phyloP scores from a whole-genome alignment of 2,113 vertebrate species.

The Gracilinanus agilis region DNA sequence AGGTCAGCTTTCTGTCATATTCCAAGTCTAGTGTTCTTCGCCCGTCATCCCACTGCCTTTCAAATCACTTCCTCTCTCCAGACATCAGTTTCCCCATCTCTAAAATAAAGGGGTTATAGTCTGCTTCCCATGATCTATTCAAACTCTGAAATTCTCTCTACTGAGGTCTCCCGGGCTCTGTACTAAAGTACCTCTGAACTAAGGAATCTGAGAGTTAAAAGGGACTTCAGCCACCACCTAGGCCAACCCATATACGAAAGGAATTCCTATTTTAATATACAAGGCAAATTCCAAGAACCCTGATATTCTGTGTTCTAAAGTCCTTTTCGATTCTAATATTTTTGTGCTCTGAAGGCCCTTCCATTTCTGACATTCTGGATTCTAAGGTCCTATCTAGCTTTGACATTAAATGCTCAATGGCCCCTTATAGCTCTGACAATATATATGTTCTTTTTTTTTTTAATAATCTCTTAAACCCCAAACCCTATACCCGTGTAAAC shows the following conservation, averaged over 20 bases:
- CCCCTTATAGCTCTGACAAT: not conserved
- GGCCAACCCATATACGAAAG: not conserved
- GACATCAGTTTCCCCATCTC: not conserved
- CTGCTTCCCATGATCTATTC: not conserved
- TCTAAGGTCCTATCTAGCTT: no score
- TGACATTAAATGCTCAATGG: not conserved
- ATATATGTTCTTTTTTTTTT: not conserved
- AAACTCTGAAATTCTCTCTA: not conserved
- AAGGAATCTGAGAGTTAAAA: not conserved
- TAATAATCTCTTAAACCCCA: no score
- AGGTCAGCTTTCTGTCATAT: not conserved
- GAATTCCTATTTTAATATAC: not conserved
- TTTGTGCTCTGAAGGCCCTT: not conserved
- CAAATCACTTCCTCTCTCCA: not conserved
- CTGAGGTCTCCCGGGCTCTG: not conserved
- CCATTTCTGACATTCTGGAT: not conserved
- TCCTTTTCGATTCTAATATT: not conserved
- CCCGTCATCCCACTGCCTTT: not conserved
- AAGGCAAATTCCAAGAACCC: not conserved
- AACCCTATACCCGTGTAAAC: no score
- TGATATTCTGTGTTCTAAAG: not conserved
- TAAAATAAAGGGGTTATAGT: not conserved
- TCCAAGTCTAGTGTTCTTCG: not conserved
- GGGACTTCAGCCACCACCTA: not conserved
- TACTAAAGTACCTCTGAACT: not conserved